Percentiles rank a stretch among this genome's conserved stretches.
Conservation (phyloP, 1,140 invertebrate species). For the Holotrichia oblita region DNA sequence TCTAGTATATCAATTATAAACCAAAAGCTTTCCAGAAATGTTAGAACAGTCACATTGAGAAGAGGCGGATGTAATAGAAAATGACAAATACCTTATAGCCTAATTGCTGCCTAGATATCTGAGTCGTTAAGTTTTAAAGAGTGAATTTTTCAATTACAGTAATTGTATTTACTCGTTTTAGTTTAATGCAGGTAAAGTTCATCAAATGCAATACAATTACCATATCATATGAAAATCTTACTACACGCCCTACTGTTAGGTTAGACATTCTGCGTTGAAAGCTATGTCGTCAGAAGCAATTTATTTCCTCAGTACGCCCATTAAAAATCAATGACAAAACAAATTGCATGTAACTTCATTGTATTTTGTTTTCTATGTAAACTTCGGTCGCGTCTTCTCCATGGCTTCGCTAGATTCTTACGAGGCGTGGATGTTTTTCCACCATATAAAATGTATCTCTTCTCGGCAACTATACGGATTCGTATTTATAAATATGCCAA, state of each 20-base stretch:
- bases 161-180: background rate
- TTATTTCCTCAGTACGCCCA: conserved; percentile 29
- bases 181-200: background rate
- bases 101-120: too few relatives aligned
- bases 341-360: conserved; percentile 32
- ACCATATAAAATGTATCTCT: conserved; percentile 33
- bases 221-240: background rate
- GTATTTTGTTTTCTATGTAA: conserved; percentile 36
- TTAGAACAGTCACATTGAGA: too few relatives aligned
- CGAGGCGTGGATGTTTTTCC: conserved; percentile 24
- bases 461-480: conserved; percentile 30
- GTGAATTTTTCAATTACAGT: too few relatives aligned
- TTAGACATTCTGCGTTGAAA: background rate
- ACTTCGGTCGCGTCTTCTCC: background rate
- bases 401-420: conserved; percentile 1
- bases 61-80: too few relatives aligned
- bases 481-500: conserved; percentile 35
- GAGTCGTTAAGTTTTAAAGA: too few relatives aligned
- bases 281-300: conserved; percentile 1
- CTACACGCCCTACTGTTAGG: background rate
- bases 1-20: too few relatives aligned
- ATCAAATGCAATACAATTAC: background rate
- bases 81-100: too few relatives aligned
- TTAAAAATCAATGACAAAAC: conserved; percentile 36
- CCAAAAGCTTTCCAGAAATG: too few relatives aligned